These are phyloP conservation scores for Trinorchestia longiramus DNA, from an alignment of 1,140 invertebrate genomes.

Conservation along the genomic window DNA sequence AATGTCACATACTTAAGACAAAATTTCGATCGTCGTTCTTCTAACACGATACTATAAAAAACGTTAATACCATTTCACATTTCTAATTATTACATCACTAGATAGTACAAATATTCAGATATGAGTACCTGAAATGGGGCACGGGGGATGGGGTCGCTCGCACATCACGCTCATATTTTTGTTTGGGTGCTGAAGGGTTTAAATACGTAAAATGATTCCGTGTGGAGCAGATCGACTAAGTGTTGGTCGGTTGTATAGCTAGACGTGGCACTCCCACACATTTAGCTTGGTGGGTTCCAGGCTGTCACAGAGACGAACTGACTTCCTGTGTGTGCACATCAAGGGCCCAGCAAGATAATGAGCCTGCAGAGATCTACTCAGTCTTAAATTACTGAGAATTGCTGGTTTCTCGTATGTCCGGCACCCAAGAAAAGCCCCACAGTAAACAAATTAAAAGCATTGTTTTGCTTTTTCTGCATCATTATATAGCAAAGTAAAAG, in stretches of 20 bases:
- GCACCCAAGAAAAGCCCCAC: not conserved
- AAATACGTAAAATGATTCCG: not conserved
- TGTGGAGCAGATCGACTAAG: not conserved
- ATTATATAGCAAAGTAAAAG: too few species aligned
- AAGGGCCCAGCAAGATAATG: not conserved
- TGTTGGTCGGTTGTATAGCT: not conserved
- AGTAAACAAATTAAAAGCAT: too few species aligned
- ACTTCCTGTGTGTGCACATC: constrained; percentile 31
- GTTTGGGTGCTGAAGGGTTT: not conserved
- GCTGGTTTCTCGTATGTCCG: not conserved
- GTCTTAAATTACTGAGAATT: constrained; percentile 20
- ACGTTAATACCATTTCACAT: too few species aligned
- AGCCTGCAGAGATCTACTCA: not conserved
- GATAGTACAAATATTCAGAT: too few species aligned
- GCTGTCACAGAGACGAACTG: constrained; percentile 10
- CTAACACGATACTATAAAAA: too few species aligned
- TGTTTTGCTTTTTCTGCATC: too few species aligned
- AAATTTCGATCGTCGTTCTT: too few species aligned
- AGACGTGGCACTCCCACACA: not conserved
- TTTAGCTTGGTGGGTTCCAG: not conserved
- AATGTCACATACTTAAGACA: too few species aligned
- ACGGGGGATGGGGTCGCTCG: too few species aligned
- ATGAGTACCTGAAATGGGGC: too few species aligned
- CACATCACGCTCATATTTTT: not conserved
- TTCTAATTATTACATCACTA: too few species aligned